Conservation (phyloP, 2,888 invertebrate species). For the Prosapia bicincta region DNA sequence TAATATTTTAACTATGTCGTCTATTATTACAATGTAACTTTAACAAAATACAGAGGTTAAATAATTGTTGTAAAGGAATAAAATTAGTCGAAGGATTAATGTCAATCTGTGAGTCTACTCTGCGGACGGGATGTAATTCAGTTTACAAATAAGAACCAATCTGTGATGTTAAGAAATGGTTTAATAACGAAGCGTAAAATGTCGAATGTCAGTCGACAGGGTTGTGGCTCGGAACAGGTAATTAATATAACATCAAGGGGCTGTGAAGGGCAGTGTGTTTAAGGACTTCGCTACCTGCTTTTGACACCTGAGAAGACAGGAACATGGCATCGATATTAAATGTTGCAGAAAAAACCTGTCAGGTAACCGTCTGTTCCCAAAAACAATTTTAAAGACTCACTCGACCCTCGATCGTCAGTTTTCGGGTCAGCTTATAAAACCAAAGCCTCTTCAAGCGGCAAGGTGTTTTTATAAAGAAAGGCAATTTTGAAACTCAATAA, state of each 20-base stretch:
- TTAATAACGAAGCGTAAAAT: no score
- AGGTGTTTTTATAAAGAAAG: neutral
- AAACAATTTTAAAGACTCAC: neutral
- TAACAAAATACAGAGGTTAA: no score
- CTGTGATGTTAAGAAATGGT: no score
- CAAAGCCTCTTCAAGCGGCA: neutral
- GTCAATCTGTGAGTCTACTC: no score
- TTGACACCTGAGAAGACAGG: neutral
- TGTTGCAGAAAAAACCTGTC: neutral
- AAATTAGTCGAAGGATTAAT: no score
- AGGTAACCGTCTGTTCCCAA: neutral
- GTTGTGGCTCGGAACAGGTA: neutral
- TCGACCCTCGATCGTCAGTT: neutral
- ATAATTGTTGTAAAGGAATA: no score
- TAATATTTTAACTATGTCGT: no score
- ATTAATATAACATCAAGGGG: neutral
- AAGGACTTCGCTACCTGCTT: neutral
- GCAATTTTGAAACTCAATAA: neutral
- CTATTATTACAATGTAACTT: no score
- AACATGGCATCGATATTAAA: neutral
- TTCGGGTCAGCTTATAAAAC: neutral
- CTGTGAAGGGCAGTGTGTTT: neutral
- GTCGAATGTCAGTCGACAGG: neutral
- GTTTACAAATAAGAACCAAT: no score
- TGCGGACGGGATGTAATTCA: no score